These are phyloP conservation scores for Thalassarche chlororhynchos DNA, from an alignment of 2,113 vertebrate species.

Conservation along the genomic window DNA sequence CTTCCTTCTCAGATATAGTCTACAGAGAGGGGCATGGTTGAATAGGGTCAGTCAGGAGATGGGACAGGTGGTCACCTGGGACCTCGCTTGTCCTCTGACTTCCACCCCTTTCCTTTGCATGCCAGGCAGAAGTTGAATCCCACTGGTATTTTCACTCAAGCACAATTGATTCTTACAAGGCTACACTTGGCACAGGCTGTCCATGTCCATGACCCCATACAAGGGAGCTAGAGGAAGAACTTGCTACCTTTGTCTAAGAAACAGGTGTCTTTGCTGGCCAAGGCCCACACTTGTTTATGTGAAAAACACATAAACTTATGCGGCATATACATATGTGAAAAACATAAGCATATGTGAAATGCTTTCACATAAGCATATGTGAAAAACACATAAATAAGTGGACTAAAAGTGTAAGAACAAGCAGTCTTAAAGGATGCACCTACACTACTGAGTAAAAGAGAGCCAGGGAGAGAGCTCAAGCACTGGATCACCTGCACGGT, in stretches of 20 bases:
- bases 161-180: background rate
- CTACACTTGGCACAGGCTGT: background rate
- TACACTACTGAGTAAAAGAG: background rate
- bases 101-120: background rate
- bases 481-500: rapidly evolving
- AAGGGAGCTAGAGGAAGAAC: background rate
- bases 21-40: background rate
- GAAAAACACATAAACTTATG: background rate
- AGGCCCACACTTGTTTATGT: background rate
- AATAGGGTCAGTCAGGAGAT: background rate
- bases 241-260: background rate
- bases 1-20: background rate
- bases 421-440: background rate
- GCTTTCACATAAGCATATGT: too few relatives aligned
- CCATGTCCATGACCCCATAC: background rate
- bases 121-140: background rate
- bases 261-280: background rate
- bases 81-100: background rate
- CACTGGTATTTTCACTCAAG: background rate
- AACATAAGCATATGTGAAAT: too few relatives aligned
- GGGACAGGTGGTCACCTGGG: background rate
- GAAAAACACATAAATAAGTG: background rate
- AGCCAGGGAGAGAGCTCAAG: background rate
- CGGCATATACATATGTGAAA: too few relatives aligned
- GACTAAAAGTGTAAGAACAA: background rate